These are phyloP conservation scores for Protobothrops mucrosquamatus DNA, from an alignment of 2,113 vertebrate species.

Conservation along the genomic window DNA sequence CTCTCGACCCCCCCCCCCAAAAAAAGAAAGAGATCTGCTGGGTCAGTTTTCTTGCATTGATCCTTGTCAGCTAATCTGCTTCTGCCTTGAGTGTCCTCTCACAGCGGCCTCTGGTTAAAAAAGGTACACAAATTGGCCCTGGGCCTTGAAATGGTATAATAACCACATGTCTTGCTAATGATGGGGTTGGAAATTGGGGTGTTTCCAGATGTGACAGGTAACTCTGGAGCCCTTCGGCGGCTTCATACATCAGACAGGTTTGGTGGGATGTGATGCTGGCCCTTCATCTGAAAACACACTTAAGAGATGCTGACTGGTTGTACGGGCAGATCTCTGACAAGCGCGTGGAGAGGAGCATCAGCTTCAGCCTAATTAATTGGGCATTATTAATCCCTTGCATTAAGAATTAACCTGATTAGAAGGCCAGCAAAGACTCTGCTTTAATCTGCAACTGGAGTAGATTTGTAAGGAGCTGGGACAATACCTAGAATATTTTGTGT, in stretches of 20 bases:
- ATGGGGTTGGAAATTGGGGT: background rate
- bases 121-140: background rate
- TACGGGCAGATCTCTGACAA: background rate
- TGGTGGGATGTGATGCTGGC: background rate
- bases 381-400: background rate
- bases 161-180: background rate
- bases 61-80: background rate
- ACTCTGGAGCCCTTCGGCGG: background rate
- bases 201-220: background rate
- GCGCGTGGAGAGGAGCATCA: background rate
- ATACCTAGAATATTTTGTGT: background rate
- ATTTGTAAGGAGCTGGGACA: background rate
- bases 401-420: background rate
- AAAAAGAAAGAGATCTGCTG: background rate
- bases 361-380: background rate
- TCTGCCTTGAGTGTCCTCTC: background rate
- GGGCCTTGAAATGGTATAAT: background rate
- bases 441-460: background rate
- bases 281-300: background rate
- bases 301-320: background rate
- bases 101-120: background rate
- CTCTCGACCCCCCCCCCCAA: accelerated
- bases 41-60: background rate
- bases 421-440: background rate
- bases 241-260: background rate